Conservation (phyloP, 35 echinoderm and acorn worm genomes). For the Apostichopus parvimensis region DNA sequence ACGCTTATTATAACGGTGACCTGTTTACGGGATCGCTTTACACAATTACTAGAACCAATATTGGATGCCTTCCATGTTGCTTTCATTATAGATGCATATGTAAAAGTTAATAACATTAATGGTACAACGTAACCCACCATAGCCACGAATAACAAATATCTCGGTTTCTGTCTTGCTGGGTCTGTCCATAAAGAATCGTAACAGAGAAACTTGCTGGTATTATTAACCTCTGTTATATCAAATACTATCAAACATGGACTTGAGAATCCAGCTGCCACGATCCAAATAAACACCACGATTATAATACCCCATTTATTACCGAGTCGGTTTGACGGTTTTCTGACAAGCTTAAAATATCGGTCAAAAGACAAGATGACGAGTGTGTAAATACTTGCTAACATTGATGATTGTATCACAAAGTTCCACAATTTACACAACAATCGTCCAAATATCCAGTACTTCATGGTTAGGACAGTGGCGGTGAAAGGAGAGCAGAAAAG, state of each 20-base stretch:
- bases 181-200: conserved; percentile 5
- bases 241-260: conserved; percentile 19
- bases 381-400: conserved; percentile 47
- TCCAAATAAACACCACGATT: conserved; percentile 29
- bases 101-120: conserved; percentile 7
- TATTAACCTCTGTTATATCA: neutral
- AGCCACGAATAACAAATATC: conserved; percentile 33
- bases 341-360: conserved; percentile 21
- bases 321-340: neutral
- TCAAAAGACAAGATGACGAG: conserved; percentile 36
- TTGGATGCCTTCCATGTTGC: conserved; percentile 22
- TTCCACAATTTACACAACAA: conserved; percentile 34
- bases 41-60: conserved; percentile 10
- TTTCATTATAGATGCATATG: conserved; percentile 31
- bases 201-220: conserved; percentile 1
- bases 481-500: conserved; percentile 41
- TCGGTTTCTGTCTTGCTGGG: conserved; percentile 7
- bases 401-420: conserved; percentile 32
- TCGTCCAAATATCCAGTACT: conserved; percentile 30
- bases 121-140: conserved; percentile 33
- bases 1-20: conserved; percentile 39
- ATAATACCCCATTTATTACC: conserved; percentile 11
- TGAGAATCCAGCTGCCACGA: conserved; percentile 23
- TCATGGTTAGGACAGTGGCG: conserved; percentile 12
- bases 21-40: conserved; percentile 13